Base-by-base conservation (phyloP, 1,140 invertebrate genomes). In the Rhyzopertha dominica region DNA sequence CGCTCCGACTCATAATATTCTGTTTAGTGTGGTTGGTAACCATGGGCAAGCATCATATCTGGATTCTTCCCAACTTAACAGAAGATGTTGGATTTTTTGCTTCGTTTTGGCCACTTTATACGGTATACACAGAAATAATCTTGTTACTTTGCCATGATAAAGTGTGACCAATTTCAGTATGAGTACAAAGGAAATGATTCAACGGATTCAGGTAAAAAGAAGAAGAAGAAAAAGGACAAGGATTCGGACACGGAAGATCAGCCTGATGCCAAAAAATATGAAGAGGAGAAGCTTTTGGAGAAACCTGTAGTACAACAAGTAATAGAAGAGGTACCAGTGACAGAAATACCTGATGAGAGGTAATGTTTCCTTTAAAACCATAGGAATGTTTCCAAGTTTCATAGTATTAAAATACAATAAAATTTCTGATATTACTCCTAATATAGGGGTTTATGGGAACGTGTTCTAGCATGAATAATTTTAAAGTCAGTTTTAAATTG, bases 11-110 rank as follows among this genome's bases (percentile, higher is more conserved):
- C 30, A 82, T 98, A 41, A 75, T 99, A 20, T 99, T 98, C 69
- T 90, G 88, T 58, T 61, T 90, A 4, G 79, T 99, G 13, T 99
- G 95, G 93, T 60, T 85, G 1, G 53, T 90, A 1, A 93, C 92
- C 0, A 72, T 94, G 39, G 93, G 95, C 2, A 81, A 85, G 63
- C 86, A 97, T 70, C 92, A 97, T 63, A 78, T 99, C 37, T 98
- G 95, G 94, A 76, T 99, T 36, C 76, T 99, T 46, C 96, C 96
- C 1, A 99, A 99, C 74, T 75, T 99, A 14, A 96, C 94, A 2
- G 95, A 98, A 71, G 96, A 99, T 73, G 95, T 98, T 31, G 94
- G 96, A 23, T 96, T 99, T 74, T 90, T 98, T 44, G 95, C 95
- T 26, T 98, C 95, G 1, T 99, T 99, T 72, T 93, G 90, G 85